phyloP scores from a whole-genome alignment of 2,113 vertebrate genomes.

The Uria lomvia region DNA sequence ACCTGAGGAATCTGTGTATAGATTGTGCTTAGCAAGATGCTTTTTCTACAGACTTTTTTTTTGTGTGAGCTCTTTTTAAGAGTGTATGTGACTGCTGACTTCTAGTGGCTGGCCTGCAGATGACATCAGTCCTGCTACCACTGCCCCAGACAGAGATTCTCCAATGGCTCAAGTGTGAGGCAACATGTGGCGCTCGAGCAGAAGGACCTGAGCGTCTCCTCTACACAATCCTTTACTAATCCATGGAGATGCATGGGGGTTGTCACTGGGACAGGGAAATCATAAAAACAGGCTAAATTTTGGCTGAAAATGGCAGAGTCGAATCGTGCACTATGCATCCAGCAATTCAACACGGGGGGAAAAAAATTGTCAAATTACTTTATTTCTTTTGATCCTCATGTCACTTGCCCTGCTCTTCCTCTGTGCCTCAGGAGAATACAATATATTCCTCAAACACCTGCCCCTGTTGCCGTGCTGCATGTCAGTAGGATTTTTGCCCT shows the following conservation, averaged over 20 bases:
- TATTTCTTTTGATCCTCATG: background rate
- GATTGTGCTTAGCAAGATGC: background rate
- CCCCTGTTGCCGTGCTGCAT: background rate
- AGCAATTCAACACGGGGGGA: background rate
- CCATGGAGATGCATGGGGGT: background rate
- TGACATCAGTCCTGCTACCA: background rate
- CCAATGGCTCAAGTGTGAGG: background rate
- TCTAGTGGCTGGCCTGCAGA: background rate
- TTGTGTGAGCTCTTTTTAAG: background rate
- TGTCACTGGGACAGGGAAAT: background rate
- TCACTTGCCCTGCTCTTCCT: background rate
- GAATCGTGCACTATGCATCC: background rate
- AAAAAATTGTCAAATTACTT: background rate
- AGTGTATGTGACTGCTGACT: background rate
- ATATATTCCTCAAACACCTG: background rate
- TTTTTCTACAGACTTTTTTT: background rate
- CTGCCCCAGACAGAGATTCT: background rate
- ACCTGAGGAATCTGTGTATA: background rate
- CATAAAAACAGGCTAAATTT: background rate
- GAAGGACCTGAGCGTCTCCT: background rate
- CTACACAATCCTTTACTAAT: background rate
- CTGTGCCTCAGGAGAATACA: background rate
- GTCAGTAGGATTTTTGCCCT: background rate
- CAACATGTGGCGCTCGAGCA: background rate
- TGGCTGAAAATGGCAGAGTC: background rate